These are phyloP conservation scores for Xyrichtys novacula DNA, from an alignment of 2,797 vertebrate genomes.

Conservation along the genomic window DNA sequence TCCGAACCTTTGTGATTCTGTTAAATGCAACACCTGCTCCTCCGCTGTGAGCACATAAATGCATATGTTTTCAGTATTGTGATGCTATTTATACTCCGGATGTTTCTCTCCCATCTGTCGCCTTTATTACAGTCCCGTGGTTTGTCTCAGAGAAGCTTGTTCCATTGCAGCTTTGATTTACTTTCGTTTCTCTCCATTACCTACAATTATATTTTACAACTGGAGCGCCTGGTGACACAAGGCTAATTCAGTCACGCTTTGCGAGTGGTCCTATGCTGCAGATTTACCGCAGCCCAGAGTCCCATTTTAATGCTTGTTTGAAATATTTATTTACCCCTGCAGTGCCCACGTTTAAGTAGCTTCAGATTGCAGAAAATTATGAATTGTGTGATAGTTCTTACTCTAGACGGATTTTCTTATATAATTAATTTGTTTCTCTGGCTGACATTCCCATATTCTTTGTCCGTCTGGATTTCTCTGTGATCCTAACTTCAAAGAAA, in stretches of 20 bases:
- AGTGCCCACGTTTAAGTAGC: too few species aligned
- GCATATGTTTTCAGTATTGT: constrained; percentile 3
- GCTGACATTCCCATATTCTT: background rate
- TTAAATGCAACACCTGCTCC: background rate
- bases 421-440: background rate
- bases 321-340: background rate
- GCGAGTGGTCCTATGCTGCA: background rate
- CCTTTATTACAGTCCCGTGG: background rate
- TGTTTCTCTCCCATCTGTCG: constrained; percentile 4
- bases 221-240: background rate
- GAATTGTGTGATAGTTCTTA: too few species aligned
- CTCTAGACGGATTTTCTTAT: background rate
- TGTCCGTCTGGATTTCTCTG: background rate
- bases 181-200: background rate
- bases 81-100: background rate
- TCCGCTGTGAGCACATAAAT: background rate
- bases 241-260: background rate
- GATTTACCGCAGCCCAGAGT: background rate
- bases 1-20: background rate
- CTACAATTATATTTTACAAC: background rate
- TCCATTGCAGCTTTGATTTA: constrained; percentile 1
- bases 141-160: background rate
- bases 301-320: background rate
- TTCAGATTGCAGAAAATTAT: too few species aligned
- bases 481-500: background rate